Percentiles rank a stretch among this genome's conserved stretches.
Evolutionary conservation across 2,113 vertebrate species (phyloP).

Genomic region (Jacana jacana): DNA sequence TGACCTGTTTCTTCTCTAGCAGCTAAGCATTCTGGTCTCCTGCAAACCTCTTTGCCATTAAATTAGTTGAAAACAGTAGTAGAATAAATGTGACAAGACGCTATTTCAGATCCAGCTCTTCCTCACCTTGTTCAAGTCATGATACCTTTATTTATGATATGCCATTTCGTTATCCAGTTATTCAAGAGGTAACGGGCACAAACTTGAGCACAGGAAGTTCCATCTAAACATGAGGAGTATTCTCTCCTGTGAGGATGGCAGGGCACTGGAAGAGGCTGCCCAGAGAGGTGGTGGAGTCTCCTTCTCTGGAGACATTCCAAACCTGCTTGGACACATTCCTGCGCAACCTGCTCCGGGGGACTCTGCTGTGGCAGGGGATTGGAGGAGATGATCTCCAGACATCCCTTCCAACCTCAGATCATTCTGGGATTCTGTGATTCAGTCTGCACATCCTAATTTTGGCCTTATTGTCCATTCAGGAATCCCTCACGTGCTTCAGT

Average conservation of each 20-base stretch:
- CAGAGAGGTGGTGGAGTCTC: too few species aligned
- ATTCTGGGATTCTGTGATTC: not conserved
- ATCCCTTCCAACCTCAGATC: too few species aligned
- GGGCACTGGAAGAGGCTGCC: too few species aligned
- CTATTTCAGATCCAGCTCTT: not conserved
- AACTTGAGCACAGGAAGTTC: too few species aligned
- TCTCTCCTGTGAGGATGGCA: too few species aligned
- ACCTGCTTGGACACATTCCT: too few species aligned
- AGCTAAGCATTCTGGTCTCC: not conserved
- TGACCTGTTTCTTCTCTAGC: not conserved
- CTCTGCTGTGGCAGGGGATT: too few species aligned
- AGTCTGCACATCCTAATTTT: not conserved
- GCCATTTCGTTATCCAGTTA: not conserved
- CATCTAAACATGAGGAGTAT: too few species aligned
- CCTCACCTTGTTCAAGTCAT: not conserved
- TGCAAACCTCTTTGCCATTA: not conserved
- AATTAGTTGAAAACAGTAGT: not conserved
- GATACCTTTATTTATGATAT: not conserved
- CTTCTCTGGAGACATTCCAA: too few species aligned
- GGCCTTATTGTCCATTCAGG: not conserved
- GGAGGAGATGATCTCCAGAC: too few species aligned
- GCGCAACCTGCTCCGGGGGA: too few species aligned
- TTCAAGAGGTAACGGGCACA: too few species aligned
- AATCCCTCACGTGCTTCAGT: not conserved
- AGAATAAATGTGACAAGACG: not conserved